Evolutionary conservation across 2,888 invertebrate species (phyloP).

Genomic region (Muschampia plurimacula): DNA sequence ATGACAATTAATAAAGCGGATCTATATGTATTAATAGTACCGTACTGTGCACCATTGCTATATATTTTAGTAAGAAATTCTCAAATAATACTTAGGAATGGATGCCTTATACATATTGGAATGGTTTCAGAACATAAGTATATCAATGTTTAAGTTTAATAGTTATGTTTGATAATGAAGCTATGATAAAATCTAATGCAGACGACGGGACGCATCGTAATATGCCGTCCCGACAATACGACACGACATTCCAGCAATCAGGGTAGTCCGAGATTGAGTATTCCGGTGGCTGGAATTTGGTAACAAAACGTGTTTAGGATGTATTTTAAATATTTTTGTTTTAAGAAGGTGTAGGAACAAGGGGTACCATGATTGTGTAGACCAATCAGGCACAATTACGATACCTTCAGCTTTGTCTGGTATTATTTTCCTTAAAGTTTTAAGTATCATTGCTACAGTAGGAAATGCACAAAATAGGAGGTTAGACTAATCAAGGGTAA

Average conservation of each 20-base stretch:
- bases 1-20: not conserved
- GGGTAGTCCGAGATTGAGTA: not conserved
- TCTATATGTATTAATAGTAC: not conserved
- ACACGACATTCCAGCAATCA: too few species aligned
- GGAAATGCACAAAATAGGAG: not conserved
- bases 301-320: not conserved
- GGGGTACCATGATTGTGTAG: not conserved
- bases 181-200: not conserved
- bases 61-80: not conserved
- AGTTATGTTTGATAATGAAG: not conserved
- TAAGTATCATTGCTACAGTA: not conserved
- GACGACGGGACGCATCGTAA: not conserved
- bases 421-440: not conserved
- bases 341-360: not conserved
- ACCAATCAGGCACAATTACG: not conserved
- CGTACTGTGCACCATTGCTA: not conserved
- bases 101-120: not conserved
- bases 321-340: not conserved
- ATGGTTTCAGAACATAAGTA: not conserved
- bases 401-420: not conserved
- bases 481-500: not conserved
- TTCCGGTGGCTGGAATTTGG: not conserved
- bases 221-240: not conserved
- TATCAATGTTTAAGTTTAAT: not conserved
- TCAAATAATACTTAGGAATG: not conserved